Evolutionary conservation across 2,888 invertebrate genomes (phyloP).

Genomic region (Drosophila koepferae): DNA sequence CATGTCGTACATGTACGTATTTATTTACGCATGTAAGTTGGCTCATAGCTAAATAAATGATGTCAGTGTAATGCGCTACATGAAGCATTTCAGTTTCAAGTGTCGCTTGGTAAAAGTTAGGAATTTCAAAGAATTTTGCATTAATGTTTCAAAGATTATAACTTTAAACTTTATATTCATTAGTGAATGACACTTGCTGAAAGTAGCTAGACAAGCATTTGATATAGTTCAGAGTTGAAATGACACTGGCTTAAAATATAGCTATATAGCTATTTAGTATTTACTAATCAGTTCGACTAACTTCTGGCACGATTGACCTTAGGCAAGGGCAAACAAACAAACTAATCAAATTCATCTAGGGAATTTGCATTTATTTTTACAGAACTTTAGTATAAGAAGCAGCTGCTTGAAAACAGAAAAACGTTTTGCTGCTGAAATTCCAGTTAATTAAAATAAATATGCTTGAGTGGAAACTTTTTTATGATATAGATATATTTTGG

Average conservation of each 20-base stretch:
- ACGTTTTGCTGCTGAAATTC: too few relatives aligned
- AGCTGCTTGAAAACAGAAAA: not conserved
- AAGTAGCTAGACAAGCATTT: not conserved
- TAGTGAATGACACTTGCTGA: slow-evolving; percentile 9
- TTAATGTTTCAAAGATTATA: not conserved
- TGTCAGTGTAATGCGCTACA: slow-evolving; percentile 24
- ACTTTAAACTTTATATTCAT: not conserved
- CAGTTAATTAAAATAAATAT: not conserved
- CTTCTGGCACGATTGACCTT: slow-evolving; percentile 1
- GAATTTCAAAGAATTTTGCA: not conserved
- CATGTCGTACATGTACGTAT: not conserved
- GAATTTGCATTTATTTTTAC: not conserved
- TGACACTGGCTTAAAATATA: not conserved
- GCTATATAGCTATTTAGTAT: not conserved
- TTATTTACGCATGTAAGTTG: not conserved
- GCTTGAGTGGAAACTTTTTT: not conserved
- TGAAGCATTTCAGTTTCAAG: not conserved
- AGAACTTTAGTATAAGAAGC: not conserved
- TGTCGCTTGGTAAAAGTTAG: not conserved
- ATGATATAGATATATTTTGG: not conserved
- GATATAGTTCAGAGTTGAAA: not conserved
- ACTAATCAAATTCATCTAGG: not conserved
- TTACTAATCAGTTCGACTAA: not conserved
- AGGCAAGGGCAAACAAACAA: not conserved
- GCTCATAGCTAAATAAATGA: slow-evolving; percentile 8